Conservation (phyloP, 2,888 invertebrate species). For the Lithosia quadra region DNA sequence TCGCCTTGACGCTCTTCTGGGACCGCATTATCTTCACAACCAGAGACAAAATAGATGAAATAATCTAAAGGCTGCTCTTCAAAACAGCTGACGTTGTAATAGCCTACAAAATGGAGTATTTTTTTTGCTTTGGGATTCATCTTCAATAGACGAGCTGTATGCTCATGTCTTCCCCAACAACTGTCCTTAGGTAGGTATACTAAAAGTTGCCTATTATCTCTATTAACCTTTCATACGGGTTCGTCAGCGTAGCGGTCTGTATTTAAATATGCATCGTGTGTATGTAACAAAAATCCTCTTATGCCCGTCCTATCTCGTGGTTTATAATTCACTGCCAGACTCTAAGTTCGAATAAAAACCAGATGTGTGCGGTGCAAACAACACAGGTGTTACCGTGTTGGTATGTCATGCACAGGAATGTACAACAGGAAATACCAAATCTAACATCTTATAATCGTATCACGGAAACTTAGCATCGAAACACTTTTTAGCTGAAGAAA, state of each 20-base stretch:
- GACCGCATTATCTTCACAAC: neutral
- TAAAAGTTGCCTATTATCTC: neutral
- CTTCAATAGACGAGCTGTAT: neutral
- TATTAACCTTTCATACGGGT: neutral
- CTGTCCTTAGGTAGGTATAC: neutral
- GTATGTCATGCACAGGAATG: constrained; percentile 26
- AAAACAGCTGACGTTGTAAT: neutral
- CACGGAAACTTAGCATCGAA: neutral
- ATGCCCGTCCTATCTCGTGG: neutral
- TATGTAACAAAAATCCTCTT: neutral
- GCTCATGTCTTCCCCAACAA: neutral
- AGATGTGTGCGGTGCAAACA: neutral
- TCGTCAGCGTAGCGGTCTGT: neutral
- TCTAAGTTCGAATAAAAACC: neutral
- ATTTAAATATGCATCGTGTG: neutral
- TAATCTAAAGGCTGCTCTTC: neutral
- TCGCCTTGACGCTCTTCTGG: neutral
- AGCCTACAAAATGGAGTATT: neutral
- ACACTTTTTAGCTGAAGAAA: neutral
- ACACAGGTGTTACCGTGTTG: constrained; percentile 28
- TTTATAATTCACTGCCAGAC: neutral
- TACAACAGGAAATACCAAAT: constrained; percentile 27
- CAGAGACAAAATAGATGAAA: neutral
- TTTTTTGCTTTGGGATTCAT: neutral
- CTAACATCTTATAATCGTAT: constrained; percentile 9